Base-by-base conservation (phyloP, 2,113 vertebrate species). In the Malurus melanocephalus region DNA sequence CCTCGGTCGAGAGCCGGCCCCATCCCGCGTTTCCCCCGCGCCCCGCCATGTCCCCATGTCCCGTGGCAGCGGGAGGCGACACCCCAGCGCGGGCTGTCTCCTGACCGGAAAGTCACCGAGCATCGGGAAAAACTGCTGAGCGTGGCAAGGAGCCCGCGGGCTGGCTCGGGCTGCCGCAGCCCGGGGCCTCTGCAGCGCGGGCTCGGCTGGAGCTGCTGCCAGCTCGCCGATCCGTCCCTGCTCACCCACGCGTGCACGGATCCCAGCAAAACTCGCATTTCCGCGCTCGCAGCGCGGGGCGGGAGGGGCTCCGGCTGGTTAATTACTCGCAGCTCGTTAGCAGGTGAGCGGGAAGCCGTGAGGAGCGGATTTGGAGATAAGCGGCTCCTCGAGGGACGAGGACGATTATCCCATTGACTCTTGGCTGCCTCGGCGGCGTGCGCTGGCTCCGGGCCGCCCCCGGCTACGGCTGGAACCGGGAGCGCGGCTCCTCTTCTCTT, bases 91-190 rank as follows among this genome's bases (percentile, higher is more conserved):
- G 35, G 49, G 14, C 75, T 87, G 88, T 43, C 82, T 88, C 43
- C 6, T 88, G 93, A 88, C 87, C 46, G 28, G 69, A 93, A 94
- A 81, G 92, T 92, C 95, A 88, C 92, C 11, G 87, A 94, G 88
- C 93, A 92, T 27, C 0, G 9, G n/a, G 69, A 51, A 40, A 69
- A 22, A 38, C 38, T 15, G 20, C 66, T 8, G 69, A 89, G 78
- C 68, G 51, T 33, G 61, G 22, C 45, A 17, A 46, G 75, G 71
- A 90, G 64, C 90, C 65, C 1, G 22, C 32, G 53, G 64, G 76
- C 78, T 55, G 55, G 62, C 38, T 60, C 32, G 55, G 72, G 71
- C 72, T 33, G 32, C 35, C 13, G 7, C 22, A 67, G 57, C 89
- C 53, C 12, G 56, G 10, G 46, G 82, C 32, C 15, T 60, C 45